Base-by-base conservation (phyloP, 2,888 invertebrate species). In the Perizoma flavofasciatum region DNA sequence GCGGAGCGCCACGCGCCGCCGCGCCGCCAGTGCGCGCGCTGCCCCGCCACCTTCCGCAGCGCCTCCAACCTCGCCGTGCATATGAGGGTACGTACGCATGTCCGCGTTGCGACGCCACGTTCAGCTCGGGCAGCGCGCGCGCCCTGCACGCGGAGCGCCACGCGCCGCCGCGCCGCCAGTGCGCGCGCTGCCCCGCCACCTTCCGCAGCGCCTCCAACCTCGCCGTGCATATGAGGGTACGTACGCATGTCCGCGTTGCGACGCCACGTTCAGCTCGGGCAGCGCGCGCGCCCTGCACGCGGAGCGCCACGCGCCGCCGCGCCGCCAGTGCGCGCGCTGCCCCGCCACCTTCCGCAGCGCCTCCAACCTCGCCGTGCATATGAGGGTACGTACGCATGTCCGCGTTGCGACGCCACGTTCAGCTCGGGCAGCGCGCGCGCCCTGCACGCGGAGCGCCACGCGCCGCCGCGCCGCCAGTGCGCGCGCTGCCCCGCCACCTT, bases 391-490 rank as follows among this genome's bases (percentile, higher is more conserved):
- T 40, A 40, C 49, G 9, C 11, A 5, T 49, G 49, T 32, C 22
- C 49, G 5, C 9, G 8, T 0, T 49, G 49, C 40, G 5, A 0
- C 22, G 22, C 22, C 5, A 22, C 32, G 7, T 49, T 49, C 32
- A 7, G 6, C 39, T 9, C 40, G 22, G 32, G 22, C 6, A 5
- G 4, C 1, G 8, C 7, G 32, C 41, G 39, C n/a, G 9, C 10
- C 6, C 22, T 4, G 9, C 50, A 41, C 41, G 33, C 7, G 34
- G 50, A 50, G 32, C 4, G 33, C 5, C 43, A 39, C 41, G 33
- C n/a, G 50, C 50, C 49, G 2, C 49, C 49, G 11, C 8, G 22
- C n/a, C 33, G 33, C 40, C n/a, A 32, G 33, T 50, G 50, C 50
- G 40, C 8, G 2, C 4, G 4, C 6, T 41, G 49, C 49, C 32